Base-by-base conservation (phyloP, 2,797 vertebrate species). In the Cuniculus paca region DNA sequence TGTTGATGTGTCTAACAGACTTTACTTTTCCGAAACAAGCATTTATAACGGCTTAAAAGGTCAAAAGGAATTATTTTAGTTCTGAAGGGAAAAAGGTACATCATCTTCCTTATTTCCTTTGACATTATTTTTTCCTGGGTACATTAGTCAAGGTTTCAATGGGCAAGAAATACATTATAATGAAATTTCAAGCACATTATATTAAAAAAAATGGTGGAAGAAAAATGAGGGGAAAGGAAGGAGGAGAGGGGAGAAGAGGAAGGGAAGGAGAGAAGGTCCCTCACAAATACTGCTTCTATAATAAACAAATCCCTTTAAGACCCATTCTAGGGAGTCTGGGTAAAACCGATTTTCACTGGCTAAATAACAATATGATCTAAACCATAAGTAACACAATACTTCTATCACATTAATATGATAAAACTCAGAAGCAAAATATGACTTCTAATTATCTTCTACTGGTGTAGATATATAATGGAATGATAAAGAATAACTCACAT, bases 61-160 rank as follows among this genome's bases (percentile, higher is more conserved):
- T 81, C n/a, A 61, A 93, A 97, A 96, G 81, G 39, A 85, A 90
- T 87, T 52, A 72, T 58, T 72, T 92, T 94, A 94, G 83, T 83
- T 95, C 86, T 91, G 45, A 60, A 94, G 16, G n/a, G 50, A 82
- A n/a, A 90, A 17, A 91, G 54, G 65, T 65, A 48, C 8, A 94
- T 90, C 11, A 95, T 90, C 34, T 79, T 95, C 63, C 79, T 95
- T 87, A 90, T 83, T 93, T 88, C 45, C 74, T 88, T 81, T 75
- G 72, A 92, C 34, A 94, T 11, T 77, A 60, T 85, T 97, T 96
- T 92, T 92, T 79, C 28, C 60, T 92, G 77, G 31, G 42, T 68
- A 94, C 48, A 94, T 95, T 81, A 96, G 92, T 39, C 79, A 56
- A 96, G 42, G 56, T 95, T 95, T 50, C 96, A 63, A 95, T 79